Conservation (phyloP, 2,888 invertebrate genomes). For the Biston stratarius region DNA sequence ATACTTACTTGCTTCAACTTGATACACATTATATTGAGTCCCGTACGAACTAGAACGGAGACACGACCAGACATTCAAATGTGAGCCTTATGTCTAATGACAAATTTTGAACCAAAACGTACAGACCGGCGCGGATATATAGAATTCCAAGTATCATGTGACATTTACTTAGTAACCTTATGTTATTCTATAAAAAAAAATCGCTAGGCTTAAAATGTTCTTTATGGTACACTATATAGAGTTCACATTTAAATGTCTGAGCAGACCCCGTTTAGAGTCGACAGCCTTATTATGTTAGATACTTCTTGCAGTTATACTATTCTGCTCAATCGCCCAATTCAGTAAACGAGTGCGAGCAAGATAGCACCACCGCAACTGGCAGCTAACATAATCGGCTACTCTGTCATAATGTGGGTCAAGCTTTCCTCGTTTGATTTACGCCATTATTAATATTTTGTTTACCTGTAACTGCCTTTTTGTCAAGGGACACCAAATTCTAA, state of each 20-base stretch:
- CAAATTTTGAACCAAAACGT: not conserved
- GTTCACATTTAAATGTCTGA: not conserved
- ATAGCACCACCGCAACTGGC: not conserved
- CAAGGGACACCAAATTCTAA: slow-evolving; percentile 53
- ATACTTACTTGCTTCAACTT: slow-evolving; percentile 69
- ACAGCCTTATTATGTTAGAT: not conserved
- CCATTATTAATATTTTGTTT: slow-evolving; percentile 65
- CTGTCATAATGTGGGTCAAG: not conserved
- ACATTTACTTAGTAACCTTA: not conserved
- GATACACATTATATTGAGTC: not conserved
- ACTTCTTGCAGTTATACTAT: not conserved
- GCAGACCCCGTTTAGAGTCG: not conserved
- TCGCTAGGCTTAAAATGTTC: no score
- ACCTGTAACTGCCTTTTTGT: slow-evolving; percentile 52
- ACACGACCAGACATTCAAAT: not conserved
- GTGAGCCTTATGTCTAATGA: not conserved
- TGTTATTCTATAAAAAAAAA: not conserved
- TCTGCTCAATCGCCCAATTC: not conserved
- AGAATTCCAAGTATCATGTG: not conserved
- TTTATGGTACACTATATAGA: not conserved
- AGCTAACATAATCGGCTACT: not conserved
- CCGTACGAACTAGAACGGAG: no score
- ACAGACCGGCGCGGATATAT: not conserved
- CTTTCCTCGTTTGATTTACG: slow-evolving; percentile 76
- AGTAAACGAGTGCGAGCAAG: not conserved